Evolutionary conservation across 2,797 vertebrate genomes (phyloP).

Genomic region (Molossus molossus): DNA sequence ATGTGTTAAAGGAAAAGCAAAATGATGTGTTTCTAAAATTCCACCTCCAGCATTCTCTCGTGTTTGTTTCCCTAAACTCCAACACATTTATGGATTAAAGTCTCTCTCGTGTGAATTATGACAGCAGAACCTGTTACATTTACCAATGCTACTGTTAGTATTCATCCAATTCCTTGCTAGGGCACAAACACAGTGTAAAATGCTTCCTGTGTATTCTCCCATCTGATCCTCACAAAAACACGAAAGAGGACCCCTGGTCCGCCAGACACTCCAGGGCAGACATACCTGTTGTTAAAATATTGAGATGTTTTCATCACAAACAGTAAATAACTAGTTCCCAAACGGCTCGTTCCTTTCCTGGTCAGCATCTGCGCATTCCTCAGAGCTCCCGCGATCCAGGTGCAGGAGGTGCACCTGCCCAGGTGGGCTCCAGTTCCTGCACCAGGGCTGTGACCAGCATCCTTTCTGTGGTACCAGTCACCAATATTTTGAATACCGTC

Average conservation of each 20-base stretch:
- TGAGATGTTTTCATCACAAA: neutral
- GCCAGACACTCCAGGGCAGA: neutral
- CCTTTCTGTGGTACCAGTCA: neutral
- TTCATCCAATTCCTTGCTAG: neutral
- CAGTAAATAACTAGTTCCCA: neutral
- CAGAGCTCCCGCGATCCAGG: neutral
- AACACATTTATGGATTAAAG: neutral
- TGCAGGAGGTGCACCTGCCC: neutral
- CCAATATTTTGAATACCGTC: neutral
- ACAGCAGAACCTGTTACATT: neutral
- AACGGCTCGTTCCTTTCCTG: neutral
- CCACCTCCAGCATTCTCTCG: neutral
- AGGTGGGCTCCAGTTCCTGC: rapidly evolving
- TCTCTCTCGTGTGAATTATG: neutral
- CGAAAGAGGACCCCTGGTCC: neutral
- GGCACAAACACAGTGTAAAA: neutral
- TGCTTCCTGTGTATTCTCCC: neutral
- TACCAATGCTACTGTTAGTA: neutral
- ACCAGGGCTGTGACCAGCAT: rapidly evolving
- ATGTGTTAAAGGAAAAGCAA: neutral
- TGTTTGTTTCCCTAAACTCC: neutral
- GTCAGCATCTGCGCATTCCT: rapidly evolving
- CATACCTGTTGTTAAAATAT: neutral
- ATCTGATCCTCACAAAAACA: neutral
- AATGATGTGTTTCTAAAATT: neutral